Base-by-base conservation (phyloP, 2,113 vertebrate species). In the Lates calcarifer region DNA sequence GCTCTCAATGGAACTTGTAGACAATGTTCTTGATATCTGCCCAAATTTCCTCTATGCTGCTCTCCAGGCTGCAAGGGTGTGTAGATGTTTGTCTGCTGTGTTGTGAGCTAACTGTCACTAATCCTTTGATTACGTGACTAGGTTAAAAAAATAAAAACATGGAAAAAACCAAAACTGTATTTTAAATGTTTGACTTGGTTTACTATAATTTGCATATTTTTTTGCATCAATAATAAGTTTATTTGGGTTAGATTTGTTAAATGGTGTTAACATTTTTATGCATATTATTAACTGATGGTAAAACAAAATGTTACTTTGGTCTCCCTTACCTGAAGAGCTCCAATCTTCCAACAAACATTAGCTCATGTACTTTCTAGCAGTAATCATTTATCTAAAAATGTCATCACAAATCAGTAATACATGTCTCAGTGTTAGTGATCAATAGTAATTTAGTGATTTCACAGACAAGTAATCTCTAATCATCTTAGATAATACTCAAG, bases 11-110 rank as follows among this genome's bases (percentile, higher is more conserved):
- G 83, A 77, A 18, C 64, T 20, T 49, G 84, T 57, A 82, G 91
- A 92, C 90, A 88, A 86, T 89, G 90, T 82, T 91, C 87, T 82
- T 86, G 90, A 91, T 88, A 90, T 86, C 62, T 83, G 87, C 81
- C 86, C 86, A 88, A 65, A 76, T 74, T 74, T 85, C 74, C 77
- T 76, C 76, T 58, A 67, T 80, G 76, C 64, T 77, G 73, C 61
- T 53, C 82, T 65, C 58, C 29, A 71, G 37, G 61, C 80, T 85
- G 80, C 43, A 72, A 71, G 37, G 68, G 53, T 53, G 70, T 33
- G 70, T 61, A 47, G 57, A 56, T 68, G 77, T 68, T 56, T 84
- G 28, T 84, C 29, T 45, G 70, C 77, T 41, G 84, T 71, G 57
- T 82, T 82, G 68, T 74, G 61, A 66, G 45, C 43, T 77, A 81